Base-by-base conservation (phyloP, 1,140 invertebrate species). In the Drosophila ananassae region DNA sequence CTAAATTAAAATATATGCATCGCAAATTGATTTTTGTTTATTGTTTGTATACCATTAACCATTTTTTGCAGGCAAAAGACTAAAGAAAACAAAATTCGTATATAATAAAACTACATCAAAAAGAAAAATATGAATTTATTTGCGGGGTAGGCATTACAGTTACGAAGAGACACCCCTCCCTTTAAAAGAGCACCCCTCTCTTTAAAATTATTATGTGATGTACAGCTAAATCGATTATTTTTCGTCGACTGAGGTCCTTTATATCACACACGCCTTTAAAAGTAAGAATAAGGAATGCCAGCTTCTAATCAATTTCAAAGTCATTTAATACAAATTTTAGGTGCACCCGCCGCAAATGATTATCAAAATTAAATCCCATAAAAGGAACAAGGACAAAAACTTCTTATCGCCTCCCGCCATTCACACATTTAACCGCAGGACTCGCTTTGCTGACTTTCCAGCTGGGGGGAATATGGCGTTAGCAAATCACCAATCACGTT, bases 311-410 rank as follows among this genome's bases (percentile, higher is more conserved):
- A 82, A 89, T 87, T 82, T 78, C 71, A 75, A 87, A 79, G 79
- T 82, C 83, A 89, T 89, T 87, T 89, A 74, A 82, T 64, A 87
- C 83, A 89, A 89, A 87, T 87, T 87, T 82, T 78, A 82, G 78
- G 74, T 79, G 68, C 81, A 69, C 50, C 56, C 44, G 44, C 67
- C 64, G 41, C 74, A 63, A 82, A 78, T 82, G 74, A 78, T 87
- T 72, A 87, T 87, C 79, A 85, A 85, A 85, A 85, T 82, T 81
- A 82, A 87, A 67, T 60, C 74, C 48, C 41, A 58, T 63, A 78
- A 75, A 75, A 80, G 50, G 39, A 73, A 53, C 61, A 68, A 61
- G 30, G 66, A 71, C 55, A 50, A 51, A 37, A 54, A 71, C 66
- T 78, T 69, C 82, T 87, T 87, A 87, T 87, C 82, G 81, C 30